Conservation (phyloP, 2,888 invertebrate species). For the Callimorpha dominula region DNA sequence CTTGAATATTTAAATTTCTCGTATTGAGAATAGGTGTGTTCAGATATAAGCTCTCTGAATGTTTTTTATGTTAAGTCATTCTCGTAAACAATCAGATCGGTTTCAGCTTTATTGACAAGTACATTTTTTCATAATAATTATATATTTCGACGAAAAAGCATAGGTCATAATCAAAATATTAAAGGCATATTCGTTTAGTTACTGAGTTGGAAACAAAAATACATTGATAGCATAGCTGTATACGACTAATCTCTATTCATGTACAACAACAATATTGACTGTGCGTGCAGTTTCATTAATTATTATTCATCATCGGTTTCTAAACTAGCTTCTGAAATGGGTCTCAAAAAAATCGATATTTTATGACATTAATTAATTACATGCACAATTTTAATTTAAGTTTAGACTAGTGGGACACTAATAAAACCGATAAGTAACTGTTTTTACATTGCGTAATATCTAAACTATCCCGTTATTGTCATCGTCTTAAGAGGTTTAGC, state of each 20-base stretch:
- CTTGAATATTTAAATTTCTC: conserved; percentile 62
- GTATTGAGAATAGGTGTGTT: conserved; percentile 47
- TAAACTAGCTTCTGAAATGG: neutral
- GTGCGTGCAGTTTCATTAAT: neutral
- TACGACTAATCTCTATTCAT: too few relatives aligned
- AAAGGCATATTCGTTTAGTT: too few relatives aligned
- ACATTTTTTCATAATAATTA: neutral
- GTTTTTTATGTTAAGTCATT: conserved; percentile 36
- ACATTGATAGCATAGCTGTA: too few relatives aligned
- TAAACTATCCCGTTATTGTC: neutral
- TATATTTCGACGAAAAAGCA: neutral
- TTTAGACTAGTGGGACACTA: neutral
- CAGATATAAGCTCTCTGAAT: conserved; percentile 44
- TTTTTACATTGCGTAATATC: neutral
- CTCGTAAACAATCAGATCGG: conserved; percentile 17
- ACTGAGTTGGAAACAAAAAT: too few relatives aligned
- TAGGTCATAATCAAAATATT: neutral
- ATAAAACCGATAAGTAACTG: neutral
- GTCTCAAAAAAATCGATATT: neutral
- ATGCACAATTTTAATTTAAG: neutral
- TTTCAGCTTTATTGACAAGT: conserved; percentile 26
- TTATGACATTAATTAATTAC: neutral
- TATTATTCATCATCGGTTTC: neutral
- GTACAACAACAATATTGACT: neutral
- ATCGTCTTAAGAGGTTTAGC: neutral